These are phyloP conservation scores for Chaetoderma sp. DNA, from an alignment of 2,888 invertebrate genomes.

Conservation along the genomic window DNA sequence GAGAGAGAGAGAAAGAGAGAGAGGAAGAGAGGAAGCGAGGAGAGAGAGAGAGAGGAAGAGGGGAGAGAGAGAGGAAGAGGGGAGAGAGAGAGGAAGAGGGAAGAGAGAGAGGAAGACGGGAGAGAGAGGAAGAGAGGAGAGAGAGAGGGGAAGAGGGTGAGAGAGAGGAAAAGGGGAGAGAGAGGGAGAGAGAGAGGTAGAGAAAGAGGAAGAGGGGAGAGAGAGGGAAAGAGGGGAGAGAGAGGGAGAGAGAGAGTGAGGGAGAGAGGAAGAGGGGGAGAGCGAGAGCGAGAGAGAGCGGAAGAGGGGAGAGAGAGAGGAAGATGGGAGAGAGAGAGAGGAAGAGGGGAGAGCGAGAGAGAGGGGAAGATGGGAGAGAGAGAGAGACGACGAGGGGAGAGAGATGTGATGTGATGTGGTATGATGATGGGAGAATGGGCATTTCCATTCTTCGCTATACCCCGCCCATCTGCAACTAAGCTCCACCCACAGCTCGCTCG, in stretches of 20 bases:
- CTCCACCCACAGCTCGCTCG: no score
- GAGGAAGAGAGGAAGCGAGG: no score
- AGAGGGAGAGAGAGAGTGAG: not conserved
- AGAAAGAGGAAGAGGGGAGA: no score
- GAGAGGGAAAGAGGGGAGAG: not conserved
- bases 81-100: not conserved
- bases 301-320: no score
- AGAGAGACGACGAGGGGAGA: not conserved
- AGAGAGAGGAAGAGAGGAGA: no score
- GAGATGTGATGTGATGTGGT: not conserved
- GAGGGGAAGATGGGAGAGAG: no score
- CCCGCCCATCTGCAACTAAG: no score
- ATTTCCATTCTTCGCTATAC: no score
- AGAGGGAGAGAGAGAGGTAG: no score
- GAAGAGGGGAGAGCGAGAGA: no score
- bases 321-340: not conserved
- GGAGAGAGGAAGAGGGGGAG: conserved; percentile 3
- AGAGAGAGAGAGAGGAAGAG: not conserved
- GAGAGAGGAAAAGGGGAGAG: not conserved
- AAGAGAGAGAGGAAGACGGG: not conserved
- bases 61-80: not conserved
- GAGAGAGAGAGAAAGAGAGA: not conserved
- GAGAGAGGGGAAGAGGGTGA: no score
- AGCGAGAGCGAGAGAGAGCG: no score
- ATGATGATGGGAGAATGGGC: not conserved